A percentile compares a stretch with the other conserved stretches of the same genome.
These are phyloP conservation scores for Choristoneura rosaceana DNA, from an alignment of 2,888 invertebrate species.

Conservation along the genomic window DNA sequence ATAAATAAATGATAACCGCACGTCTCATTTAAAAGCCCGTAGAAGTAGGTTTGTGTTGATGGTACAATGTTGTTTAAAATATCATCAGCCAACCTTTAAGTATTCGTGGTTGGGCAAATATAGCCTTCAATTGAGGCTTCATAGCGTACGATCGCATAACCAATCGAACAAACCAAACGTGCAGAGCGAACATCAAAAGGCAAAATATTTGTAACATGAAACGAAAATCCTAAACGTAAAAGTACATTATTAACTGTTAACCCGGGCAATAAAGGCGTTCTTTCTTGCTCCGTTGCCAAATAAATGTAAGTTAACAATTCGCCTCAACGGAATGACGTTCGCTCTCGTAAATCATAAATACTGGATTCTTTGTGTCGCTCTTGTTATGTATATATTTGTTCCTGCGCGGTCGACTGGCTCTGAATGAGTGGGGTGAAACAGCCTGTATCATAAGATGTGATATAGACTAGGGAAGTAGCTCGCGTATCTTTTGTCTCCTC, in stretches of 20 bases:
- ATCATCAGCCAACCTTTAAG: too few species aligned
- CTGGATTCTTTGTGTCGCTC: conserved; percentile 50
- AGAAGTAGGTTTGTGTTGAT: too few species aligned
- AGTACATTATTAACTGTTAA: conserved; percentile 50
- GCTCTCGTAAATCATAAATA: conserved; percentile 65
- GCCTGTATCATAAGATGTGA: conserved; percentile 51
- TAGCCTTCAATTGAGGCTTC: not conserved
- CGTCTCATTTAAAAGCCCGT: too few species aligned
- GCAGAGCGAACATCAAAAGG: conserved; percentile 29
- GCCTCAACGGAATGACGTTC: conserved; percentile 55
- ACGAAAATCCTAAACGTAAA: conserved; percentile 44
- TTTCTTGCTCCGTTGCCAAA: conserved; percentile 50
- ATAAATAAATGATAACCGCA: too few species aligned
- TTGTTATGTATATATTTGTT: conserved; percentile 58
- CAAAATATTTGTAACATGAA: conserved; percentile 37
- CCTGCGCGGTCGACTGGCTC: conserved; percentile 51
- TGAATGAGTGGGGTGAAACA: conserved; percentile 52
- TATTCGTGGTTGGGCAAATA: not conserved
- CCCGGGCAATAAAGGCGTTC: conserved; percentile 43
- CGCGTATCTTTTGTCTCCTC: conserved; percentile 50
- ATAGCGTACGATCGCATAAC: not conserved
- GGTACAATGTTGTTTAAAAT: too few species aligned
- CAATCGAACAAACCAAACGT: conserved; percentile 24
- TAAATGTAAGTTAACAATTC: conserved; percentile 50
- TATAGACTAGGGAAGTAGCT: conserved; percentile 38